Base-by-base conservation (phyloP, 2,113 vertebrate genomes). In the Blennius ocellaris region DNA sequence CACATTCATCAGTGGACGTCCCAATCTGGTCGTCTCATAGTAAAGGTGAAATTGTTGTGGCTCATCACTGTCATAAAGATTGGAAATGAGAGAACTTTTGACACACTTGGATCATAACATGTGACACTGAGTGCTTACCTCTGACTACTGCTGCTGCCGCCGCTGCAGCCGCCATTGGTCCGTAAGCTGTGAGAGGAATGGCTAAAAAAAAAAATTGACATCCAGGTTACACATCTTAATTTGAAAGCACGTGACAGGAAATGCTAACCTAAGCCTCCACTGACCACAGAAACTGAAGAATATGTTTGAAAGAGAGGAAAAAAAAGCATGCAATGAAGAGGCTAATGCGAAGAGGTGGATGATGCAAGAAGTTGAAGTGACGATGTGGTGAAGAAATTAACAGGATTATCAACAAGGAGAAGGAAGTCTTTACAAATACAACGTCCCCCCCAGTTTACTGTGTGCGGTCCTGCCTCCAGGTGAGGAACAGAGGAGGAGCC, bases 141-240 rank as follows among this genome's bases (percentile, higher is more conserved):
- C 98, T 94, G 86, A 98, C 97, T 76, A 98, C 97, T 6, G 97
- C 97, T 0, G 97, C 97, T 0, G 97, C 97, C 0, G 97, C 97
- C 0, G 96, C 97, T 0, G 98, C 97, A 0, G 97, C 98, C 0
- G 98, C 98, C 96, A 98, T 99, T 14, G 98, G 97, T 93, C 97
- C 97, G 0, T 99, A 99, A 0, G 97, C 97, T 17, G 98, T 98
- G 85, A 99, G 96, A 81, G 97, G 97, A 82, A 99, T 99, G 69
- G 97, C 97, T 99, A 77, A 39, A 66, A 58, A 75, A 70, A 15
- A 30, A 30, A 70, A 38, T 53, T 39, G 68, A 82, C 10, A 48
- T 56, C n/a, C 10, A 39, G 52, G 14, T 81, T 50, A 51, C 55
- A 61, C 30, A 47, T 47, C 6, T 3, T 36, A 5, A 2, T 36